These are phyloP conservation scores for Ginglymostoma cirratum DNA, from an alignment of 2,113 vertebrate genomes.

Conservation along the genomic window DNA sequence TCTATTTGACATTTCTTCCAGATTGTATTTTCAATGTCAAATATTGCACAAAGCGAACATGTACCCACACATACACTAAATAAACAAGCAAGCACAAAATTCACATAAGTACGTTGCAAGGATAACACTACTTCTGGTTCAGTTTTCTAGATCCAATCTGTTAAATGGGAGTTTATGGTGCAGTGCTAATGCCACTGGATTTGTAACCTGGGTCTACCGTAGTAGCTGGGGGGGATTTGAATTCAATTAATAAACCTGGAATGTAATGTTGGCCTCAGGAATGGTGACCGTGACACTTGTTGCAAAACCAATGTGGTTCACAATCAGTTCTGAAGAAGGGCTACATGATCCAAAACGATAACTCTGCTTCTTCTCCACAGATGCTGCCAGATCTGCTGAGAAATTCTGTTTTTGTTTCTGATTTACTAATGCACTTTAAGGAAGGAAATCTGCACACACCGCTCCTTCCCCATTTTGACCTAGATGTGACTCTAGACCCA, in stretches of 20 bases:
- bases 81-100: neutral
- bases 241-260: too few relatives aligned
- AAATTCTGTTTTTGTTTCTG: too few relatives aligned
- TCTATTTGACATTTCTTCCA: neutral
- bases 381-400: too few relatives aligned
- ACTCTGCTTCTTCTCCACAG: too few relatives aligned
- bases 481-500: neutral
- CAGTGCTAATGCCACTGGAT: too few relatives aligned
- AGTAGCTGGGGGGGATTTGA: too few relatives aligned
- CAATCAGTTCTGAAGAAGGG: too few relatives aligned
- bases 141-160: neutral
- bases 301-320: neutral
- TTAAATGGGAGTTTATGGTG: neutral
- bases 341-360: too few relatives aligned
- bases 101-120: neutral
- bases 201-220: too few relatives aligned
- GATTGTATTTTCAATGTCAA: neutral
- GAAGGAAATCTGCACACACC: neutral
- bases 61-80: neutral
- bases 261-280: too few relatives aligned
- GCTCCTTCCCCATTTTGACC: too few relatives aligned
- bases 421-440: too few relatives aligned
- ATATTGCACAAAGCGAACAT: neutral
- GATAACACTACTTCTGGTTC: neutral
- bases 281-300: neutral